These are phyloP conservation scores for Electrophaes corylata DNA, from an alignment of 2,888 invertebrate genomes.

Conservation along the genomic window DNA sequence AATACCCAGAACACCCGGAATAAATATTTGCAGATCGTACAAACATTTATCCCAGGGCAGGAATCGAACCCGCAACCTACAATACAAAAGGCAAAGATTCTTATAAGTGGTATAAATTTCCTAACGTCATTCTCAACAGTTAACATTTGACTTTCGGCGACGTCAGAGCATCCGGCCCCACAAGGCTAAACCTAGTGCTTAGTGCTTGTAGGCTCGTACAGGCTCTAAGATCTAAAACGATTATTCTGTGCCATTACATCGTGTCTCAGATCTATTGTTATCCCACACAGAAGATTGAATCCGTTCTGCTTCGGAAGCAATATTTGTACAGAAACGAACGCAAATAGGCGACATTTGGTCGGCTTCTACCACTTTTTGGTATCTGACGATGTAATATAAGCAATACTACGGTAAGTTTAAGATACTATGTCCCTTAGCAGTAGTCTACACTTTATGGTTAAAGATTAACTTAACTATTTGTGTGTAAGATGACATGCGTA, in stretches of 20 bases:
- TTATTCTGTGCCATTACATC: conserved; percentile 7
- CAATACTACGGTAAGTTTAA: not conserved
- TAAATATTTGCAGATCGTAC: too few species aligned
- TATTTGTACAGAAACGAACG: conserved; percentile 23
- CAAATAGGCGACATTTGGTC: conserved; percentile 15
- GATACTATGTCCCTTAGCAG: not conserved
- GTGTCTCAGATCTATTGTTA: conserved; percentile 15
- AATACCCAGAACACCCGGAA: too few species aligned
- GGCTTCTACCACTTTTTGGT: not conserved
- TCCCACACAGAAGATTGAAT: conserved; percentile 29
- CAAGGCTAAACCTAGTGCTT: not conserved
- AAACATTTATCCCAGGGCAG: too few species aligned
- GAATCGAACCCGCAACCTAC: too few species aligned
- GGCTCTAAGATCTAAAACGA: not conserved
- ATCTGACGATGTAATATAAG: not conserved
- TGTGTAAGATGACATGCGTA: too few species aligned
- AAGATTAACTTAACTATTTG: not conserved
- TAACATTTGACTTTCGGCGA: not conserved
- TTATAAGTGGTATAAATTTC: too few species aligned
- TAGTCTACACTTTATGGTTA: not conserved
- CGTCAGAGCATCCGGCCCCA: not conserved
- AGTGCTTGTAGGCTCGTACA: not conserved
- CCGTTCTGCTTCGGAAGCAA: conserved; percentile 15
- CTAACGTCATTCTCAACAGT: not conserved
- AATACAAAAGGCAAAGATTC: too few species aligned